Base-by-base conservation (phyloP, 2,113 vertebrate genomes). In the Gopherus evgoodei region DNA sequence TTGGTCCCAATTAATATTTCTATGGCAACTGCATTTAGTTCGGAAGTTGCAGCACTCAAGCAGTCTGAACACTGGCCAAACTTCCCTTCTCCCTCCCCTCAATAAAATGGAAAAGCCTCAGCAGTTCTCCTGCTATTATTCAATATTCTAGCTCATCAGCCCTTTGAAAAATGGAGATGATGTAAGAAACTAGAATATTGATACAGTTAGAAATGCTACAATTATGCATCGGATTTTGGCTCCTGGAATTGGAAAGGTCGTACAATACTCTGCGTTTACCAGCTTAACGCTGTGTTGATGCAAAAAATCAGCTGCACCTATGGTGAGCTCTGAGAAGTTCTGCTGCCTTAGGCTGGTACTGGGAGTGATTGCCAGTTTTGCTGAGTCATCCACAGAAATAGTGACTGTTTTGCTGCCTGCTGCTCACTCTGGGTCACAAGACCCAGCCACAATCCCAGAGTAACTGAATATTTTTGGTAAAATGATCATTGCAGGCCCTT, bases 1-100 rank as follows among this genome's bases (percentile, higher is more conserved):
- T 97, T 90, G 93, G 94, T 96, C 96, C 96, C 93, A 97, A 97
- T 97, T 97, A 97, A 97, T 96, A 97, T 97, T 97, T 97, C 97
- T 97, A 97, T 97, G 96, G 97, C 94, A 97, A 97, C 97, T 93
- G 95, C 86, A 94, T 96, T 97, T 96, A 94, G 97, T 94, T 97
- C 84, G 90, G 93, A 95, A 96, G 88, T 53, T 87, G 88, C 82
- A 84, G 91, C 91, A 50, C 91, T 96, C 0, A 1, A 80, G 24
- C 9, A 2, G 29, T 91, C 59, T 87, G 94, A 86, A 49, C 14
- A 38, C 38, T 90, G 91, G 93, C 88, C 6, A 1, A 89, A 24
- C 24, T 90, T 81, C 83, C 83, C 88, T 57, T 62, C 94, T 82
- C 89, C 78, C 1, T 5, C 84, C 86, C 91, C 7, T 42, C 21